Evolutionary conservation across 1,140 invertebrate species (phyloP).

Genomic region (Ceratosolen solmsi): DNA sequence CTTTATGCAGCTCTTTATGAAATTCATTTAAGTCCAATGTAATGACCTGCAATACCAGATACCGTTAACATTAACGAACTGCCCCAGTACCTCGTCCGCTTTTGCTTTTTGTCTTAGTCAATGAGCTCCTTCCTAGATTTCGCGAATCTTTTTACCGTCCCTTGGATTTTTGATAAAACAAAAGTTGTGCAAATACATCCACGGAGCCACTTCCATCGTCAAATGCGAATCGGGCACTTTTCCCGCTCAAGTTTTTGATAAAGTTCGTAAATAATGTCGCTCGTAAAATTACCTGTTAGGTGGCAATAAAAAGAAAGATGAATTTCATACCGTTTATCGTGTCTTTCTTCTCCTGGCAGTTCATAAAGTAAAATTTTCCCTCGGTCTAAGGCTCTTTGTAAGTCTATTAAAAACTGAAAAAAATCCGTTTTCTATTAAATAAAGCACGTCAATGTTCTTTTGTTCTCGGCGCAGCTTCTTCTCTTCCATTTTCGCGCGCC

Average conservation of each 20-base stretch:
- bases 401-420: slow-evolving; percentile 39
- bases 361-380: slow-evolving; percentile 12
- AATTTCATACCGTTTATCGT: slow-evolving; percentile 16
- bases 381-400: slow-evolving; percentile 18
- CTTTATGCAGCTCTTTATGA: slow-evolving; percentile 53
- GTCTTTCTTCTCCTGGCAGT: not conserved
- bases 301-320: slow-evolving; percentile 30
- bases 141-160: not conserved
- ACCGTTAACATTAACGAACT: slow-evolving; percentile 52
- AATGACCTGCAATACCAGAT: slow-evolving; percentile 45
- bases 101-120: not conserved
- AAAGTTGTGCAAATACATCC: not conserved
- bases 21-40: slow-evolving; percentile 54
- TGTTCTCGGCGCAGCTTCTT: not conserved
- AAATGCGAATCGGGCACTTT: not conserved
- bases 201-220: not conserved
- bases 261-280: slow-evolving; percentile 45
- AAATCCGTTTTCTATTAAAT: slow-evolving; percentile 31
- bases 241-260: slow-evolving; percentile 30
- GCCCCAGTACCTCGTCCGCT: not conserved
- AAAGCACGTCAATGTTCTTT: slow-evolving; percentile 9
- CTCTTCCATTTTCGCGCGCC: not conserved
- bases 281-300: slow-evolving; percentile 40
- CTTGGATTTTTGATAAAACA: not conserved
- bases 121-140: not conserved